phyloP scores from a whole-genome alignment of 2,888 invertebrate genomes.

The Chironomus riparius region DNA sequence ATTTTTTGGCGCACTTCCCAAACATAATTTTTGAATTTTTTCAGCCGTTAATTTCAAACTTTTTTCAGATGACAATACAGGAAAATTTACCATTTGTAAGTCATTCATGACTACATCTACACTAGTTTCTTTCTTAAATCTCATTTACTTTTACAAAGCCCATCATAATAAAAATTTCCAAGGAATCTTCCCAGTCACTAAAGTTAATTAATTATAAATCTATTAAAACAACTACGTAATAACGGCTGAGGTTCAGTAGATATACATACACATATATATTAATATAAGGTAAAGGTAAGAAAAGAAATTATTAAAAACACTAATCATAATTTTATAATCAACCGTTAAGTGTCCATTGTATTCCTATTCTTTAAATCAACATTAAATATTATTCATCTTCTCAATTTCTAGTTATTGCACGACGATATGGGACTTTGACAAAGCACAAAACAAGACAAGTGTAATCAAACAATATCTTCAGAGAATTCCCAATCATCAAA shows the following conservation, averaged over 20 bases:
- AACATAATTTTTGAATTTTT: not conserved
- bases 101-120: no score
- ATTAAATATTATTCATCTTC: not conserved
- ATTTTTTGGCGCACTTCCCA: not conserved
- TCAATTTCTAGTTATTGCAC: not conserved
- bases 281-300: no score
- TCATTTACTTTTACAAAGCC: no score
- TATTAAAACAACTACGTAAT: no score
- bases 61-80: not conserved
- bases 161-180: no score
- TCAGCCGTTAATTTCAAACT: no score
- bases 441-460: not conserved
- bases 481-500: conserved; percentile 5
- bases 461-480: not conserved
- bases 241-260: no score
- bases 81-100: not conserved
- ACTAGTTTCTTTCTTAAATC: not conserved
- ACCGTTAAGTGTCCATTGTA: not conserved
- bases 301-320: no score
- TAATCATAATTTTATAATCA: no score
- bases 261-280: no score
- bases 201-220: no score
- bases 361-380: not conserved
- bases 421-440: not conserved
- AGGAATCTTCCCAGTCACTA: not conserved